Conservation (phyloP, 1,140 invertebrate species). For the Bilobella aurantiaca region DNA sequence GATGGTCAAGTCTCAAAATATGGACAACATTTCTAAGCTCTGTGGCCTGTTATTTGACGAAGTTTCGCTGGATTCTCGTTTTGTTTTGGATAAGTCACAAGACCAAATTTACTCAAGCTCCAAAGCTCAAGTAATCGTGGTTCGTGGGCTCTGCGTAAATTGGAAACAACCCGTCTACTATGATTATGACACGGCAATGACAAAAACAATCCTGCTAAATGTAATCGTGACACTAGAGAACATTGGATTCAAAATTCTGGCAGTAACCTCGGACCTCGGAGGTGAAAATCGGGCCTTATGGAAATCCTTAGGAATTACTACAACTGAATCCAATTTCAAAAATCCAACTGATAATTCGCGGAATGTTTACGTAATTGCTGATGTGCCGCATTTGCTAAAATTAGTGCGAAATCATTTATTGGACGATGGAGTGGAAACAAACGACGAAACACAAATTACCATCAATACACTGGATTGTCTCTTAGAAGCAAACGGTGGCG, state of each 20-base stretch:
- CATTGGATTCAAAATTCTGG: constrained; percentile 12
- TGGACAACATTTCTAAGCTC: neutral
- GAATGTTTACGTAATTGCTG: constrained; percentile 30
- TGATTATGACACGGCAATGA: constrained; percentile 27
- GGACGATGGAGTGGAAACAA: constrained; percentile 18
- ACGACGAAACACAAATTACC: constrained; percentile 11
- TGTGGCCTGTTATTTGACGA: constrained; percentile 17
- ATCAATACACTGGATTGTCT: constrained; percentile 25
- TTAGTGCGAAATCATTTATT: constrained; percentile 28
- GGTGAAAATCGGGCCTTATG: constrained; percentile 19
- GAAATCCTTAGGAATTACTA: constrained; percentile 15
- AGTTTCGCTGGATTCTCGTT: constrained; percentile 1
- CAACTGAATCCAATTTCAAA: constrained; percentile 4
- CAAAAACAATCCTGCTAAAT: constrained; percentile 10
- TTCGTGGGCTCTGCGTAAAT: constrained; percentile 17
- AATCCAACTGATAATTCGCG: constrained; percentile 14
- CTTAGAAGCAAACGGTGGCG: constrained; percentile 11
- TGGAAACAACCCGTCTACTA: constrained; percentile 33
- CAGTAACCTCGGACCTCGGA: constrained; percentile 20
- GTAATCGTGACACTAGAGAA: constrained; percentile 18
- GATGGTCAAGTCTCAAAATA: too few relatives aligned
- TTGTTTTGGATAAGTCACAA: neutral
- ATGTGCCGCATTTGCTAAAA: constrained; percentile 32
- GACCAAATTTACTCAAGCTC: constrained; percentile 9
- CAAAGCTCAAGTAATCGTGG: constrained; percentile 28